phyloP scores from a whole-genome alignment of 2,797 vertebrate species.

The Rhynchonycteris naso region DNA sequence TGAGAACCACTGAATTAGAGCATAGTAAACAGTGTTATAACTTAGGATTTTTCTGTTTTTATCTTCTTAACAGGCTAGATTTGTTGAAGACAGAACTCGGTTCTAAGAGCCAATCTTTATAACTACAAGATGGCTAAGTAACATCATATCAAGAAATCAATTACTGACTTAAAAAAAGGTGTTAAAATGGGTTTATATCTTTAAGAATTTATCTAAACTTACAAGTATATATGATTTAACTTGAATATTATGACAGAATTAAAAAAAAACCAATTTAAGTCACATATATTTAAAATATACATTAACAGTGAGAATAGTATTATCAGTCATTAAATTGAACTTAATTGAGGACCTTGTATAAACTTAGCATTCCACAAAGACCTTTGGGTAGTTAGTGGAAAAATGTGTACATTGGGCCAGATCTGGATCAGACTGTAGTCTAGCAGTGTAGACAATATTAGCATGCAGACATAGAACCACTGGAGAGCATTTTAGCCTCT shows the following conservation, averaged over 20 bases:
- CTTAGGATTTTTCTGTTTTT: background rate
- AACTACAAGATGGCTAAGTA: background rate
- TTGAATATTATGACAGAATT: background rate
- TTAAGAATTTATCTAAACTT: background rate
- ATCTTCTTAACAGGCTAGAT: background rate
- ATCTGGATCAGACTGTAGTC: background rate
- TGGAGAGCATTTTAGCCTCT: background rate
- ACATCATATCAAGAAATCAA: background rate
- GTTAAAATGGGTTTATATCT: background rate
- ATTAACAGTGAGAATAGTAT: background rate
- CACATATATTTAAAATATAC: background rate
- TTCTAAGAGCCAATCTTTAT: background rate
- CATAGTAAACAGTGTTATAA: background rate
- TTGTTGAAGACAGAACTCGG: background rate
- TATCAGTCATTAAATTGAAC: background rate
- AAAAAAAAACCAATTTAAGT: background rate
- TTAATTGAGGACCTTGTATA: background rate
- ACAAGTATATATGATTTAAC: background rate
- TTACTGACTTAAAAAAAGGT: background rate
- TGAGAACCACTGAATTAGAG: background rate
- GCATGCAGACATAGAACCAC: background rate
- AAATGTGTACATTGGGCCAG: background rate
- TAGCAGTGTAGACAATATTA: accelerated
- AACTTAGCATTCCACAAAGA: background rate
- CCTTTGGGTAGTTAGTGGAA: background rate